Conservation (phyloP, 2,113 vertebrate species). For the Gobio gobio region DNA sequence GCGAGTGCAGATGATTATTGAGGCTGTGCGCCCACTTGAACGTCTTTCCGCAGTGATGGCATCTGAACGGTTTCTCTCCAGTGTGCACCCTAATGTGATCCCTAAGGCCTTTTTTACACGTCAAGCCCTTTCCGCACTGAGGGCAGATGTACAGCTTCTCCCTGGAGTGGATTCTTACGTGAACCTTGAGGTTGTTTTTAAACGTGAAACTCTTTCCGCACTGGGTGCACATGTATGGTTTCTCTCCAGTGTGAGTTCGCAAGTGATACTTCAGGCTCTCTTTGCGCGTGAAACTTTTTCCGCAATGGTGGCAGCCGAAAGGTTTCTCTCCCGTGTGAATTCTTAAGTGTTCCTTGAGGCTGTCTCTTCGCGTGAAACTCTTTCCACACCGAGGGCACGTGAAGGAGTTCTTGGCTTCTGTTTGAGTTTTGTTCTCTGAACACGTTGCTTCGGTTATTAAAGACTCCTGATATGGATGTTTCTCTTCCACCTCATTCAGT, state of each 20-base stretch:
- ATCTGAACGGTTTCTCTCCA: slow-evolving; percentile 12
- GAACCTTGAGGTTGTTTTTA: slow-evolving; percentile 1
- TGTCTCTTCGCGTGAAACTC: background rate
- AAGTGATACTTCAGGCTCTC: background rate
- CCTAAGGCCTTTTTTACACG: background rate
- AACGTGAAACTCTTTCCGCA: background rate
- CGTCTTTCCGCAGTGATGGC: background rate
- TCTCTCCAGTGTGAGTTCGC: slow-evolving; percentile 14
- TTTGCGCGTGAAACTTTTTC: background rate
- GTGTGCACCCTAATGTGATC: background rate
- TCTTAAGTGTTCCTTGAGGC: background rate
- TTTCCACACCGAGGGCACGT: background rate
- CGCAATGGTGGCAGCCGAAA: background rate
- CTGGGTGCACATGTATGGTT: background rate
- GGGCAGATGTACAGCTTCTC: slow-evolving; percentile 12
- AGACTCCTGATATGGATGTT: background rate
- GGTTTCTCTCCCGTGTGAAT: slow-evolving; percentile 22
- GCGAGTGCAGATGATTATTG: background rate
- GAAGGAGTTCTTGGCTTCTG: background rate
- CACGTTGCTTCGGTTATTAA: background rate
- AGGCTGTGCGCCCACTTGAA: slow-evolving; percentile 20
- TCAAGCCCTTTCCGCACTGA: slow-evolving; percentile 10
- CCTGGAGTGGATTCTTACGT: background rate
- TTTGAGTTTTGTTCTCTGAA: background rate
- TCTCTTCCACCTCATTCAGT: background rate